Base-by-base conservation (phyloP, 1,140 invertebrate genomes). In the Ceratoteleas bidentatus region DNA sequence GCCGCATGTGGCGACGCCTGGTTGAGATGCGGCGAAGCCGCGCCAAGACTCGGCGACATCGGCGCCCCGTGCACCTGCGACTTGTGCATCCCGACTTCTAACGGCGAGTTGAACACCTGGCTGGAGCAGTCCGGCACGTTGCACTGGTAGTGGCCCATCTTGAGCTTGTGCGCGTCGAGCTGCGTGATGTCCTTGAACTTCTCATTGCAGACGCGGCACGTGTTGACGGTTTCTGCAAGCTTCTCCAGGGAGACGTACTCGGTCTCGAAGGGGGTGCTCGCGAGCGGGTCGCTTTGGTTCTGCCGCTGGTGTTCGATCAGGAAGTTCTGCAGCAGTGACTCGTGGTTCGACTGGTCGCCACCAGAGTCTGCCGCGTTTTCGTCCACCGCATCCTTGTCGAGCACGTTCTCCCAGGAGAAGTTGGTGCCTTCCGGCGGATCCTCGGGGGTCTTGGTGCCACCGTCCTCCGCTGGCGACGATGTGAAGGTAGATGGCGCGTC, bases 221-320 rank as follows among this genome's bases (percentile, higher is more conserved):
- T 90, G 14, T 80, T 88, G 3, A 90, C 88, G 0, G 89, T 91
- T 14, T 92, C 91, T 0, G 90, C 91, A 8, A 92, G 85, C 56
- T 86, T 91, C 40, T 92, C 91, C 6, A 92, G 68, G 0, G 91
- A 92, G 0, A 92, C 91, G 16, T 92, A 92, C 52, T 92, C 91
- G 0, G 89, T 91, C 61, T 91, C 90, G 33, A 85, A 85, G 2
- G 84, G 85, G 15, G 85, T 85, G 45, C 81, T 86, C 4, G 81
- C 81, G n/a, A 88, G 14, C 0, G 82, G 84, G 16, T 90, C 85
- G 14, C 81, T 88, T 60, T 89, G 87, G 84, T 87, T 88, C 15
- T 88, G 85, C 32, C 87, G 85, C 9, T 92, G 87, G 53, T 91
- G 89, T 8, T 91, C 90, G 1, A 88, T 87, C 3, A 92, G 72